Percentiles rank a stretch among this genome's conserved stretches.
Evolutionary conservation across 2,113 vertebrate species (phyloP).

Genomic region (Pogona vitticeps): DNA sequence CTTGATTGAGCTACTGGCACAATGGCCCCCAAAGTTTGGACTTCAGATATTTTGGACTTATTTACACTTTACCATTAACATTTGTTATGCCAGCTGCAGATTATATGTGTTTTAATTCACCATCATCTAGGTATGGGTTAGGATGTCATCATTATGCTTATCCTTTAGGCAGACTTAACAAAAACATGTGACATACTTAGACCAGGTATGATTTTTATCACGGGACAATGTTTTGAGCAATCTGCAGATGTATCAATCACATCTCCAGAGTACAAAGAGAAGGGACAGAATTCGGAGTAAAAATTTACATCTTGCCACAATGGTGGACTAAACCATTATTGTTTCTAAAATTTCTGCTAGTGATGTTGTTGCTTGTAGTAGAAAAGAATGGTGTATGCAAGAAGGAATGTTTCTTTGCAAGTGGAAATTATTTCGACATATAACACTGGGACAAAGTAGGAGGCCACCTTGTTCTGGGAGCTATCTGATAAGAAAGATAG

Average conservation of each 20-base stretch:
- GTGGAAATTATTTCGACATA: not conserved
- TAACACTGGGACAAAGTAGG: not conserved
- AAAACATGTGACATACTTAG: too few relatives aligned
- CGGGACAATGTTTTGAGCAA: too few relatives aligned
- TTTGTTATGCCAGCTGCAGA: not conserved
- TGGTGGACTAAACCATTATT: not conserved
- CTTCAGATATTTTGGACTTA: not conserved
- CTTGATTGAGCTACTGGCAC: not conserved
- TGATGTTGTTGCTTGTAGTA: not conserved
- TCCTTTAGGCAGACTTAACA: not conserved
- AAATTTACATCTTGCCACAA: not conserved
- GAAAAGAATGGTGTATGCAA: not conserved
- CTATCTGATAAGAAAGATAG: not conserved
- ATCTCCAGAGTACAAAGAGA: not conserved
- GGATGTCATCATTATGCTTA: not conserved
- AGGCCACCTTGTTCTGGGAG: not conserved
- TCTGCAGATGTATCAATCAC: not conserved
- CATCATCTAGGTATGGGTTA: not conserved
- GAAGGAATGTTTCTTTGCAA: not conserved
- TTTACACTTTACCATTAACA: not conserved
- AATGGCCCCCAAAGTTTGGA: not conserved
- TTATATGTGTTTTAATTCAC: not conserved
- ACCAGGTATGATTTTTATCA: too few relatives aligned
- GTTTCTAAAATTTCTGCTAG: not conserved
- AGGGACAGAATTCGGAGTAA: not conserved